These are phyloP conservation scores for Leptinotarsa haldemani DNA, from an alignment of 2,888 invertebrate genomes.

Conservation along the genomic window DNA sequence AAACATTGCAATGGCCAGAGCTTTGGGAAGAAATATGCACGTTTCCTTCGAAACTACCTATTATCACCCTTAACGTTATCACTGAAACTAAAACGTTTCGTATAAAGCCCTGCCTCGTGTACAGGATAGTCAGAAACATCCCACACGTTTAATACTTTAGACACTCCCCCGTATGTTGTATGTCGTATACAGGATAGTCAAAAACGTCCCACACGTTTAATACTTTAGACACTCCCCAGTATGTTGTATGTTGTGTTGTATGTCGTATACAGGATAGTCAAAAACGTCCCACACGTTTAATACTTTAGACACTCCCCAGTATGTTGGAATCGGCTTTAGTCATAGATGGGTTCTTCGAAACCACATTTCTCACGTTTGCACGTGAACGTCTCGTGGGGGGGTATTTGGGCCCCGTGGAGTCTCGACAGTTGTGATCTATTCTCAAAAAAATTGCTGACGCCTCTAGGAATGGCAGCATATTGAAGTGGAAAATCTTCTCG, in stretches of 20 bases:
- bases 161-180: background rate
- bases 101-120: background rate
- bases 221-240: background rate
- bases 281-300: background rate
- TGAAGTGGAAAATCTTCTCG: constrained; percentile 24
- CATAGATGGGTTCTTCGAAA: constrained; percentile 38
- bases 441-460: constrained; percentile 40
- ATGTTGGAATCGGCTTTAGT: background rate
- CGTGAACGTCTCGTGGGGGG: constrained; percentile 29
- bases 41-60: background rate
- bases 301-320: background rate
- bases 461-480: constrained; percentile 27
- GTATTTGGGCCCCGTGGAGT: constrained; percentile 39
- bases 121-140: constrained; percentile 9
- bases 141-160: background rate
- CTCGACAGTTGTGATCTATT: constrained; percentile 48
- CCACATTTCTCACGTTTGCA: constrained; percentile 37
- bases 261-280: constrained; percentile 6
- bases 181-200: constrained; percentile 6
- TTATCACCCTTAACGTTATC: constrained; percentile 10
- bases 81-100: background rate
- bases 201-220: background rate
- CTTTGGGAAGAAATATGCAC: background rate
- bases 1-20: background rate
- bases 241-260: too few relatives aligned